Evolutionary conservation across 2,888 invertebrate species (phyloP).

Genomic region (Oxyscelio sp.): DNA sequence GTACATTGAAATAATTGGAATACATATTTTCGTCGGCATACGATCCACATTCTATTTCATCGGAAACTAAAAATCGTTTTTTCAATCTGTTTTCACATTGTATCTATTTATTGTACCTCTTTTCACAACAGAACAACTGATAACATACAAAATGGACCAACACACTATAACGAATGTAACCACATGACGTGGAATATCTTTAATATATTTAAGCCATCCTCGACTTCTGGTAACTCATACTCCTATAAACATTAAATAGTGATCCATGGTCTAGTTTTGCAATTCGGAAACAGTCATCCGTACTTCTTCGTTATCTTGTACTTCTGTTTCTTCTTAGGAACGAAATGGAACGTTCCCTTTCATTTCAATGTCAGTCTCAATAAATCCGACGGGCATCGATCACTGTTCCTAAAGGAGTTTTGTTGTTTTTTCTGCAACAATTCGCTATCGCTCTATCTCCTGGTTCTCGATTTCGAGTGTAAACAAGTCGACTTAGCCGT

Average conservation of each 20-base stretch:
- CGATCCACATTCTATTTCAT: constrained; percentile 57
- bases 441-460: constrained; percentile 34
- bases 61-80: no score
- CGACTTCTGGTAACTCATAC: no score
- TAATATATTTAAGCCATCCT: no score
- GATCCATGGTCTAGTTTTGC: no score
- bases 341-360: constrained; percentile 32
- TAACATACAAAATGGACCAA: no score
- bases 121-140: no score
- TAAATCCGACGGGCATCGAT: constrained; percentile 5
- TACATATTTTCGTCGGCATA: constrained; percentile 54
- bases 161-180: no score
- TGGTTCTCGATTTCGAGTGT: constrained; percentile 55
- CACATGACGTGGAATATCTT: no score
- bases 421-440: constrained; percentile 41
- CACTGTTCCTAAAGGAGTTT: neutral
- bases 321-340: neutral
- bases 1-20: constrained; percentile 32
- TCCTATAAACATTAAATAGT: no score
- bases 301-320: neutral
- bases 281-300: constrained; percentile 18
- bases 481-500: constrained; percentile 32
- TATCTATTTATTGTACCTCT: neutral
- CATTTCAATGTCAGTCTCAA: constrained; percentile 22
- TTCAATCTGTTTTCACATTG: no score